Percentiles rank a stretch among this genome's conserved stretches.
phyloP scores from a whole-genome alignment of 2,113 vertebrate species.

The Oriolus oriolus region DNA sequence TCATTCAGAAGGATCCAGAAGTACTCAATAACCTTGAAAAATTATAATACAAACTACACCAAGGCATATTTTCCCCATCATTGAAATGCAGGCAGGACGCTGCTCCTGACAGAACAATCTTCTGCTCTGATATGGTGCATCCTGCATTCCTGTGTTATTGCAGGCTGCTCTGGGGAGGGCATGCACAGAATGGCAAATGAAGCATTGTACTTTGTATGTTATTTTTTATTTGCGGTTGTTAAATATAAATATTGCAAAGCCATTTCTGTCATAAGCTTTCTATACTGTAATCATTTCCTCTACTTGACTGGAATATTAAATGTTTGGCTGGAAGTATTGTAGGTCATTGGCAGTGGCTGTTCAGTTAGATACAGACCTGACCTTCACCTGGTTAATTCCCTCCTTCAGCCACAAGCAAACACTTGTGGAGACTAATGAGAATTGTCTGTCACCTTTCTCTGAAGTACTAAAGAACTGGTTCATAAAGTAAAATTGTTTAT shows the following conservation, averaged over 20 bases:
- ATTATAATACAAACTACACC: not conserved
- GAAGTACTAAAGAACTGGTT: not conserved
- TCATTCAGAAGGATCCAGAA: not conserved
- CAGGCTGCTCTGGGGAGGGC: not conserved
- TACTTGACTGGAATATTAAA: not conserved
- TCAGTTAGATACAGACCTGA: not conserved
- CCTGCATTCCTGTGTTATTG: not conserved
- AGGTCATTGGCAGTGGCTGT: not conserved
- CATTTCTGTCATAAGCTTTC: conserved; percentile 13
- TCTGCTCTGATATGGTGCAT: not conserved
- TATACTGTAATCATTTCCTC: not conserved
- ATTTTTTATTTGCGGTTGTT: conserved; percentile 1
- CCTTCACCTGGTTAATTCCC: not conserved
- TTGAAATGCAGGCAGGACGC: conserved; percentile 12
- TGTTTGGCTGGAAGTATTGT: not conserved
- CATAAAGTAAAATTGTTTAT: not conserved
- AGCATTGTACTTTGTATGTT: not conserved
- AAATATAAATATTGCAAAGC: not conserved
- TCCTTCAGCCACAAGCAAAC: not conserved
- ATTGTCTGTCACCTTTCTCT: not conserved
- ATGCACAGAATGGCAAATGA: not conserved
- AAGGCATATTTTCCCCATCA: not conserved
- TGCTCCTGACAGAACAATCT: not conserved
- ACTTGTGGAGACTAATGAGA: not conserved
- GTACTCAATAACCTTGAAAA: conserved; percentile 34